Base-by-base conservation (phyloP, 2,888 invertebrate genomes). In the Ganaspis brasiliensis region DNA sequence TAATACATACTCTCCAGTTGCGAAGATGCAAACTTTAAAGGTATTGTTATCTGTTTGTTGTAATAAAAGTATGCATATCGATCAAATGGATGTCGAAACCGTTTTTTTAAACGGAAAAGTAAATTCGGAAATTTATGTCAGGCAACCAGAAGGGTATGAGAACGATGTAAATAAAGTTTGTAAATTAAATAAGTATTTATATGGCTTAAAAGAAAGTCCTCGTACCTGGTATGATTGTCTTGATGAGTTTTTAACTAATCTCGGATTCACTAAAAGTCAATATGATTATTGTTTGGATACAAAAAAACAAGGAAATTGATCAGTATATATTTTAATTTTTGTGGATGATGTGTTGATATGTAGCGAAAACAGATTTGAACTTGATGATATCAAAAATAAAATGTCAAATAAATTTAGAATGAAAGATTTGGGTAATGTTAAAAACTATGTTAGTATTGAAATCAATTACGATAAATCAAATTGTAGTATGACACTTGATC, bases 141-240 rank as follows among this genome's bases (percentile, higher is more conserved):
- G 76, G 4, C 79, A 81, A 72, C 79, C 81, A 21, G 21, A 71
- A 26, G 79, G 82, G 8, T 79, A 77, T 73, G 55, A 79, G 52
- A 52, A 79, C 26, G 72, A 45, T 2, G 45, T 59, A 21, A 31
- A 72, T 35, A 75, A 52, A 76, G 81, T 82, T 0, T 82, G 31
- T 10, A 78, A 77, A 74, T 67, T 82, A 77, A 8, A 21, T 12
- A 84, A 84, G 76, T 57, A 83, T 9, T 72, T 85, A 16, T 84
- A 84, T 73, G 83, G 82, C 10, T 74, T 86, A 57, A 74, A 73
- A 56, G 82, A 84, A 78, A 83, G 79, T 45, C 82, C 83, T 10
- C 70, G 83, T 56, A 56, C 70, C 3, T 83, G 82, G 82, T 83
- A 83, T 67, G 80, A 84, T 31, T 81, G 79, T 75, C 80, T 84